These are phyloP conservation scores for Strigamia maritima DNA, from an alignment of 2,888 invertebrate genomes.

Conservation along the genomic window DNA sequence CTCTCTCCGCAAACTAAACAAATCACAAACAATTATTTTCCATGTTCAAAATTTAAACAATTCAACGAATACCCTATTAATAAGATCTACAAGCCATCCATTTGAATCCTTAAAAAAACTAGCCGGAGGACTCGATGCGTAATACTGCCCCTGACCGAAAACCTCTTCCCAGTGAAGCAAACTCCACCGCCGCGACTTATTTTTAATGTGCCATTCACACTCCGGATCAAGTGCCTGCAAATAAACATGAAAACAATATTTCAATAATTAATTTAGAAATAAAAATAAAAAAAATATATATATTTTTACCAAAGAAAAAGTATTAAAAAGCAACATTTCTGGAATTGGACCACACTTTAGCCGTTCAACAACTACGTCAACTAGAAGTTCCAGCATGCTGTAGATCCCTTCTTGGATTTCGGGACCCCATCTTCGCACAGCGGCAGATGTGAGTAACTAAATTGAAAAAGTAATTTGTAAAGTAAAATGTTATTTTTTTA, in stretches of 20 bases:
- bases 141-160: conserved; percentile 48
- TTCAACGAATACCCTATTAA: conserved; percentile 50
- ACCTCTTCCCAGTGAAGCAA: conserved; percentile 49
- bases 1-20: conserved; percentile 53
- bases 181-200: conserved; percentile 46
- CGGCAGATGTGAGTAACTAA: conserved; percentile 53
- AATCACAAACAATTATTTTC: conserved; percentile 36
- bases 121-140: conserved; percentile 46
- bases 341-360: conserved; percentile 53
- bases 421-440: conserved; percentile 54
- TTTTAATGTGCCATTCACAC: conserved; percentile 55
- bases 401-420: conserved; percentile 57
- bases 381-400: conserved; percentile 54
- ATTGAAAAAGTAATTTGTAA: conserved; percentile 35
- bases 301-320: conserved; percentile 50
- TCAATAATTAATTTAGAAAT: background rate
- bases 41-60: background rate
- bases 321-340: conserved; percentile 49
- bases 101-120: conserved; percentile 49
- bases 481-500: background rate
- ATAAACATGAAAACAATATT: background rate
- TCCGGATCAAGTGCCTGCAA: conserved; percentile 54
- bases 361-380: conserved; percentile 53
- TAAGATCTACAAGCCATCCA: conserved; percentile 55
- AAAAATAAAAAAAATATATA: background rate